Evolutionary conservation across 2,113 vertebrate species (phyloP), one percentile per base, ranked within the genome.

Genomic region (Odobenus rosmarus): DNA sequence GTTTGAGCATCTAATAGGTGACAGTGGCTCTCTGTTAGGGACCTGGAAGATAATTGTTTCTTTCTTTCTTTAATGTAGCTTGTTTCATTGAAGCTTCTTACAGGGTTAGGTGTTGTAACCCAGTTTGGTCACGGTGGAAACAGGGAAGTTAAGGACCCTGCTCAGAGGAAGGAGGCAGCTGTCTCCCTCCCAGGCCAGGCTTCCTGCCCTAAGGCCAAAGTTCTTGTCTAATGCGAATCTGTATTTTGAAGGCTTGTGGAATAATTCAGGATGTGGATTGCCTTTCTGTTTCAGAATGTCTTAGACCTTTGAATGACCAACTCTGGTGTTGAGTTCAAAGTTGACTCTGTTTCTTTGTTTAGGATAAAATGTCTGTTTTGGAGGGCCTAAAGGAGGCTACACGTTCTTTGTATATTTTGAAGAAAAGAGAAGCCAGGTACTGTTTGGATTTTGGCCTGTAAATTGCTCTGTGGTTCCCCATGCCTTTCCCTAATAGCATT

Each of bases 271-370:
- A 80, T 21, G 23, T 80, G 33, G 53, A 46, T 46, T 72, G 33
- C 28, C 85, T 28, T 89, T 82, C 72, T 93, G 57, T 83, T 90
- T 55, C 33, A 10, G 31, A 93, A 42, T 51, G 49, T 90, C 69
- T 61, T 87, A 80, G 59, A 62, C 51, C 71, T 97, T 72, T 57
- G 77, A 67, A 85, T 71, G 81, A 72, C n/a, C 49, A 88, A 19
- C 62, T 85, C 51, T 88, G 14, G 36, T 89, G 5, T 95, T 77
- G 42, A 49, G 26, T 77, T 97, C 53, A 92, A 80, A 97, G 67
- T 46, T 33, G 49, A 95, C 64, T 53, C 80, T 96, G 9, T 96
- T 94, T 95, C 77, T 96, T 92, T 51, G 62, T 88, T 85, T 85
- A 51, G 51, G 23, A 89, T 85, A 93, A 72, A 84, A 23, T 64